phyloP scores from a whole-genome alignment of 2,797 vertebrate genomes.

The Betta splendens region DNA sequence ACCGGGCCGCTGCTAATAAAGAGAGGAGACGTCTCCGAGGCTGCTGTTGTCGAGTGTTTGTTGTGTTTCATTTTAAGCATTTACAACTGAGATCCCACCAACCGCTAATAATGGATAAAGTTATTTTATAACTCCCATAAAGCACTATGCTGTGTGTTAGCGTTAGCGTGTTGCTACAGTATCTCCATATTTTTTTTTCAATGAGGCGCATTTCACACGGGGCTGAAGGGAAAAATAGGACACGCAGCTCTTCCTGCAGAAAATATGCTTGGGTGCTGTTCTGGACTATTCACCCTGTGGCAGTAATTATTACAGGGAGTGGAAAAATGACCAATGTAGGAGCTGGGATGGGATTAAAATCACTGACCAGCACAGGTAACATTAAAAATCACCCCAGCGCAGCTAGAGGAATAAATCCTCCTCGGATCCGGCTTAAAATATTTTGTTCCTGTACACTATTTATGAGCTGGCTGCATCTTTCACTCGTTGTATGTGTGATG shows the following conservation, averaged over 20 bases:
- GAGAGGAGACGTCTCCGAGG: no score
- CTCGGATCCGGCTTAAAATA: no score
- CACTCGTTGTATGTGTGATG: conserved; percentile 11
- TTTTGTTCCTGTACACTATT: not conserved
- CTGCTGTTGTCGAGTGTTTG: no score
- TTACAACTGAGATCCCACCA: no score
- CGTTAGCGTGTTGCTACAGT: no score
- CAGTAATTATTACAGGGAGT: not conserved
- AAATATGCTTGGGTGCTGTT: not conserved
- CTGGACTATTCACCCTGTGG: not conserved
- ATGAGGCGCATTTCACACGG: not conserved
- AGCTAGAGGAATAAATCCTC: not conserved
- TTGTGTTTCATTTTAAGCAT: no score
- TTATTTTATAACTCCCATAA: no score
- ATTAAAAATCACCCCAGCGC: not conserved
- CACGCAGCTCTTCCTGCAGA: not conserved
- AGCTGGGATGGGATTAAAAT: not conserved
- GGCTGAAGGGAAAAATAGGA: not conserved
- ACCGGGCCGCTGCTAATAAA: not conserved
- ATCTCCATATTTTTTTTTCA: not conserved
- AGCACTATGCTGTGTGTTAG: no score
- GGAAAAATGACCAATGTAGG: not conserved
- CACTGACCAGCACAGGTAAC: not conserved
- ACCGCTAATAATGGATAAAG: no score
- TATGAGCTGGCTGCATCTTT: conserved; percentile 1